Conservation (phyloP, 2,888 invertebrate species). For the Abrostola triplasia region DNA sequence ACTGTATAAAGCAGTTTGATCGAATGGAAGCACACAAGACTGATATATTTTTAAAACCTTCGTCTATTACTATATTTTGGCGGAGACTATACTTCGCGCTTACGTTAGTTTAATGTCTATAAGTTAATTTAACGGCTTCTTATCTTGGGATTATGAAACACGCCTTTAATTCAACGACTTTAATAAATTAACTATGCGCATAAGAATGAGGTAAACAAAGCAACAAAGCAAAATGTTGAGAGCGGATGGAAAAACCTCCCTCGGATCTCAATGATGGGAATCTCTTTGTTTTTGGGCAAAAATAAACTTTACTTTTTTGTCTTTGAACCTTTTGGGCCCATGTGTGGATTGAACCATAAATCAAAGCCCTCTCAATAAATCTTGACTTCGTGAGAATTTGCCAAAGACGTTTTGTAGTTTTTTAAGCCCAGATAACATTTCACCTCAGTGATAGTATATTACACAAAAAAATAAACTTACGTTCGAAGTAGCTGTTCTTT, state of each 20-base stretch:
- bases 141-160: slow-evolving; percentile 58
- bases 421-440: slow-evolving; percentile 59
- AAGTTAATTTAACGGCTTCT: slow-evolving; percentile 43
- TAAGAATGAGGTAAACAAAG: slow-evolving; percentile 68
- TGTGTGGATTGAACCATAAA: slow-evolving; percentile 83
- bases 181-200: slow-evolving; percentile 70
- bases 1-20: slow-evolving; percentile 28
- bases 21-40: slow-evolving; percentile 21
- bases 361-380: slow-evolving; percentile 85
- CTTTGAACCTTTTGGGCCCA: slow-evolving; percentile 80
- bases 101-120: slow-evolving; percentile 26
- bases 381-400: slow-evolving; percentile 77
- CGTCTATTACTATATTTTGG: neutral
- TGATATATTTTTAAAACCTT: slow-evolving; percentile 7
- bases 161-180: slow-evolving; percentile 55
- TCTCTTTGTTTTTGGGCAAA: slow-evolving; percentile 75
- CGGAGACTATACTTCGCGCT: neutral
- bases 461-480: slow-evolving; percentile 28
- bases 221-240: slow-evolving; percentile 63
- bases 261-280: slow-evolving; percentile 64
- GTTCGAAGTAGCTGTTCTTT: slow-evolving; percentile 16
- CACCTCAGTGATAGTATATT: slow-evolving; percentile 37
- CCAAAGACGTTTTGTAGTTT: slow-evolving; percentile 72
- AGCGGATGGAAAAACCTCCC: slow-evolving; percentile 62
- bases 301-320: slow-evolving; percentile 79